phyloP scores from a whole-genome alignment of 2,113 vertebrate species.

The Phylloscopus trochilus region DNA sequence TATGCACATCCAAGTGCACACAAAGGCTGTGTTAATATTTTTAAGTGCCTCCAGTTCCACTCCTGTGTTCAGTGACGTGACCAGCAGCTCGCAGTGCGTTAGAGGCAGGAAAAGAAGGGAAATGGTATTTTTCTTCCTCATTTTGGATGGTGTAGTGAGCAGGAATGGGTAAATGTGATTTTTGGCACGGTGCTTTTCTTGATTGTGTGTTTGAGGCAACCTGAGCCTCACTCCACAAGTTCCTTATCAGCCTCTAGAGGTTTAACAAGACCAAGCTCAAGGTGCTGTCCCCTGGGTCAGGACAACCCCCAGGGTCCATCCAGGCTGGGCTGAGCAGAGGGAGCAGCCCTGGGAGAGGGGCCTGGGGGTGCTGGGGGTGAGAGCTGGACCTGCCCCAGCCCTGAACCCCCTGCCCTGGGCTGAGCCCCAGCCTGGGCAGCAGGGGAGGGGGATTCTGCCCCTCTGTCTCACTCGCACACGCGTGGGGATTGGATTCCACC shows the following conservation, averaged over 20 bases:
- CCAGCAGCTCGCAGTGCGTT: background rate
- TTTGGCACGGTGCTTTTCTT: background rate
- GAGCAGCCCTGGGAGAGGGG: background rate
- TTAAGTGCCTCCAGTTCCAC: background rate
- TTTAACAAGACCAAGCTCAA: background rate
- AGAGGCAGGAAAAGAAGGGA: background rate
- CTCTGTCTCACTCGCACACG: background rate
- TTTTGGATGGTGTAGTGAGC: background rate
- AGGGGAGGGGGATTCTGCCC: background rate
- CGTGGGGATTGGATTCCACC: background rate
- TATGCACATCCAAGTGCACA: background rate
- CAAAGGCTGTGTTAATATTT: background rate
- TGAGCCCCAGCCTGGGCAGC: background rate
- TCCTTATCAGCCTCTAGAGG: background rate
- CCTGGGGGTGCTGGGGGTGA: background rate
- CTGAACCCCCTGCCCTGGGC: background rate
- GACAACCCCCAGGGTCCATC: accelerated
- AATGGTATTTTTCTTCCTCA: background rate
- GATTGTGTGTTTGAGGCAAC: background rate
- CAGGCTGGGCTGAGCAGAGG: background rate
- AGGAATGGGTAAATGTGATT: background rate
- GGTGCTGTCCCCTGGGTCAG: accelerated
- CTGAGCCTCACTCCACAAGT: background rate
- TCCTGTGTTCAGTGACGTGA: background rate
- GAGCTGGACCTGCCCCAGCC: background rate